phyloP scores from a whole-genome alignment of 2,113 vertebrate species.

The Tonatia bakeri region DNA sequence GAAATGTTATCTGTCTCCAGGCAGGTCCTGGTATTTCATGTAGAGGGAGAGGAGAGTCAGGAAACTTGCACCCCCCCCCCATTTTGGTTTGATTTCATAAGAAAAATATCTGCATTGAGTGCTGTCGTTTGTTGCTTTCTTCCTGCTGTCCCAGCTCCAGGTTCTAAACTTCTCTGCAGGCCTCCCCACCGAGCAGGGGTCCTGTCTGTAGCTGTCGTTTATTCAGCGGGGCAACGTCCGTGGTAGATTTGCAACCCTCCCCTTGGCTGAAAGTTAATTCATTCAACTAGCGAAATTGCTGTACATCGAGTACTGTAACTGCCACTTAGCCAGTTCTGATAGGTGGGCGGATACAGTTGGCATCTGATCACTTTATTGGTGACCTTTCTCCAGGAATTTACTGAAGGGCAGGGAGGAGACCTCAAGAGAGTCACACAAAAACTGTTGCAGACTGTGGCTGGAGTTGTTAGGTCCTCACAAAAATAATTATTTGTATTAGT shows the following conservation, averaged over 20 bases:
- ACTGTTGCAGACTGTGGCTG: not conserved
- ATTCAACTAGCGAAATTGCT: not conserved
- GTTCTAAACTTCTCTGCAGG: not conserved
- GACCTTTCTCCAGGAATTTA: not conserved
- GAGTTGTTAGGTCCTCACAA: not conserved
- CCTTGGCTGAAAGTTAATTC: not conserved
- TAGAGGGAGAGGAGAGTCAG: not conserved
- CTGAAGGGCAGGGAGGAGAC: not conserved
- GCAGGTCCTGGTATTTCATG: not conserved
- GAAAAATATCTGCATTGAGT: not conserved
- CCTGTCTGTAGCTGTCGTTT: not conserved
- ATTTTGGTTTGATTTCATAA: not conserved
- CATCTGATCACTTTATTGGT: not conserved
- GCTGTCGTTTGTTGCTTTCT: not conserved
- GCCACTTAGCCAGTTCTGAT: not conserved
- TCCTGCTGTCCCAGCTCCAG: not conserved
- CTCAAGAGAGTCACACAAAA: not conserved
- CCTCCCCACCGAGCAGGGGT: not conserved
- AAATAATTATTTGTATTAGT: not conserved
- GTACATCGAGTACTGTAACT: rapidly evolving
- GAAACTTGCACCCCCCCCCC: not conserved
- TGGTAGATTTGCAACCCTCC: not conserved
- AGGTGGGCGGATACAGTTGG: not conserved
- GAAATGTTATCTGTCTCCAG: not conserved
- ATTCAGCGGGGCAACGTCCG: not conserved